A percentile compares a stretch with the other conserved stretches of the same genome.
Conservation (phyloP, 2,888 invertebrate species). For the Caenorhabditis sp. region DNA sequence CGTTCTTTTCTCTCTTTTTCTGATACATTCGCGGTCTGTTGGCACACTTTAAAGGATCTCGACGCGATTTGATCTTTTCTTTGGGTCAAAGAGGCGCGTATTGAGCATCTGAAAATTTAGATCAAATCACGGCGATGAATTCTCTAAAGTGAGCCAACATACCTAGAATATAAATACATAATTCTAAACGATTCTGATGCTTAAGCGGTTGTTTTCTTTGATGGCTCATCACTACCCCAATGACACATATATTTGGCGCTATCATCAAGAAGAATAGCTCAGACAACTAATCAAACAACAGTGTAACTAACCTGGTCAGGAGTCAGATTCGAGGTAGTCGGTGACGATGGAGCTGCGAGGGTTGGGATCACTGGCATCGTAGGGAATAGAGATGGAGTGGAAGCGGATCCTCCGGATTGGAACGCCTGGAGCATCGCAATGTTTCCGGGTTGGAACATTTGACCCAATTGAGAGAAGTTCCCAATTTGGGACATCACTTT, state of each 20-base stretch:
- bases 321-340: conserved; percentile 70
- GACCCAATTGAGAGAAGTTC: conserved; percentile 47
- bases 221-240: conserved; percentile 43
- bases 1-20: conserved; percentile 35
- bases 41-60: too few species aligned
- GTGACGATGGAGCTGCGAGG: conserved; percentile 63
- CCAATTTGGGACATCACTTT: conserved; percentile 67
- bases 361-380: conserved; percentile 57
- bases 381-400: conserved; percentile 51
- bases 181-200: conserved; percentile 5
- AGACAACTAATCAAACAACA: conserved; percentile 36
- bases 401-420: conserved; percentile 37
- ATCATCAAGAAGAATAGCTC: conserved; percentile 20
- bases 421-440: conserved; percentile 60
- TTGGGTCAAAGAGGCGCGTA: too few species aligned
- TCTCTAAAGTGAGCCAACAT: too few species aligned
- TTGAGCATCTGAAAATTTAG: too few species aligned
- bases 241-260: conserved; percentile 29
- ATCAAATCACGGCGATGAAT: too few species aligned
- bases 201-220: conserved; percentile 42
- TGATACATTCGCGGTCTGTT: too few species aligned
- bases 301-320: conserved; percentile 71
- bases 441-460: conserved; percentile 52
- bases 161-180: too few species aligned
- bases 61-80: too few species aligned